Conservation (phyloP, 2,797 vertebrate genomes). For the Muscicapa comitata region DNA sequence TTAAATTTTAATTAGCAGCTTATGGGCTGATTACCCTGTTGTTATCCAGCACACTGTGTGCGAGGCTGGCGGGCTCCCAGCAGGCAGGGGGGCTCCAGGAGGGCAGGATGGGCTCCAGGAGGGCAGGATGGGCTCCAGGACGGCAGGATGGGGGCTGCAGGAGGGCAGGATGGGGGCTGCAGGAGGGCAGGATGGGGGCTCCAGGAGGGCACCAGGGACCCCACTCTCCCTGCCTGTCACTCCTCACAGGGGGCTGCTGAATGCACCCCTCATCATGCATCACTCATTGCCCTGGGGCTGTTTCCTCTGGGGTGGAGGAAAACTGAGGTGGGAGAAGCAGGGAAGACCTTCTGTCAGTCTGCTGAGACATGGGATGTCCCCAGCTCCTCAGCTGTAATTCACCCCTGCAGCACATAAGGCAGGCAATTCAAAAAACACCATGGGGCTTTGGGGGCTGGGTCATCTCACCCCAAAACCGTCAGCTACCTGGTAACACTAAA, state of each 20-base stretch:
- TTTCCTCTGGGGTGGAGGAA: not conserved
- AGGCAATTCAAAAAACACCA: not conserved
- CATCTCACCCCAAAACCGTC: not conserved
- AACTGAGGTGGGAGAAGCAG: not conserved
- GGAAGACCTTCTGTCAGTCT: not conserved
- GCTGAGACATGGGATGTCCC: not conserved
- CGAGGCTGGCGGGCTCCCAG: not conserved
- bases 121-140: too few species aligned
- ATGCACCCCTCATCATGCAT: rapidly evolving
- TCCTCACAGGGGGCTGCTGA: not conserved
- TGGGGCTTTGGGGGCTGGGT: not conserved
- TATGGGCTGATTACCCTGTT: not conserved
- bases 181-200: not conserved
- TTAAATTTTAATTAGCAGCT: conserved; percentile 22
- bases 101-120: too few species aligned
- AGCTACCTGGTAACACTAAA: not conserved
- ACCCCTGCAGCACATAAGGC: not conserved
- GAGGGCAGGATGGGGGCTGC: too few species aligned
- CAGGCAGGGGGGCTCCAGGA: not conserved
- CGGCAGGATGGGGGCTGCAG: too few species aligned
- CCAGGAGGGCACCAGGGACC: not conserved
- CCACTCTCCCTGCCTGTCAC: rapidly evolving
- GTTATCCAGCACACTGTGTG: not conserved
- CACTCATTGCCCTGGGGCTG: rapidly evolving
- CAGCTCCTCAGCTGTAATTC: not conserved